Base-by-base conservation (phyloP, 2,888 invertebrate species). In the Limenitis camilla region DNA sequence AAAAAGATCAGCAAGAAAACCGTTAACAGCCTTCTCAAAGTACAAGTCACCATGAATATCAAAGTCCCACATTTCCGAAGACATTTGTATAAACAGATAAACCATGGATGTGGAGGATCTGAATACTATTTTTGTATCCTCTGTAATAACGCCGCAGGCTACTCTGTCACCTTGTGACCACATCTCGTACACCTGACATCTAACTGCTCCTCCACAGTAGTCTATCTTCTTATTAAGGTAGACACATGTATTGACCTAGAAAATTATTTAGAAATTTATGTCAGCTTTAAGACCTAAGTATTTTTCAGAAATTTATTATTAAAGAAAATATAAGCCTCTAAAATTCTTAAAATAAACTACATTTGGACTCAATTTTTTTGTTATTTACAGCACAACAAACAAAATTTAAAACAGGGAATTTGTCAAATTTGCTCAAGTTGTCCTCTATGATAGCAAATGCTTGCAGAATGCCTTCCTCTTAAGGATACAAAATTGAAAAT, bases 41-140 rank as follows among this genome's bases (percentile, higher is more conserved):
- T 99, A 99, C 47, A 99, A 88, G 85, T 99, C 99, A 0, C 99
- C 99, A 73, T 98, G 96, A 58, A 97, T 96, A 81, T 99, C 99
- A 88, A 98, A 98, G 71, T 99, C 97, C 99, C 99, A 99, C 99
- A 99, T 99, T 89, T 99, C 99, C 0, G 96, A 95, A 57, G 97
- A 97, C 98, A 99, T 98, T 89, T 99, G 99, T 57, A 98, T 91
- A 73, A 99, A 98, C 6, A 99, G 90, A 78, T 98, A 98, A 0
- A 99, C 97, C 93, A 98, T 97, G 10, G 98, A 96, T 0, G 98
- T 98, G 1, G 96, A 96, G 2, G 99, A 99, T 55, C 99, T 91
- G 78, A 98, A 99, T 0, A 99, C 98, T 56, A 98, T 95, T 88
- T 98, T 96, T 0, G 99, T 99, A 63, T 98, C 96, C 59, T 97